Evolutionary conservation across 1,140 invertebrate genomes (phyloP).

Genomic region (Sycobia sp.): DNA sequence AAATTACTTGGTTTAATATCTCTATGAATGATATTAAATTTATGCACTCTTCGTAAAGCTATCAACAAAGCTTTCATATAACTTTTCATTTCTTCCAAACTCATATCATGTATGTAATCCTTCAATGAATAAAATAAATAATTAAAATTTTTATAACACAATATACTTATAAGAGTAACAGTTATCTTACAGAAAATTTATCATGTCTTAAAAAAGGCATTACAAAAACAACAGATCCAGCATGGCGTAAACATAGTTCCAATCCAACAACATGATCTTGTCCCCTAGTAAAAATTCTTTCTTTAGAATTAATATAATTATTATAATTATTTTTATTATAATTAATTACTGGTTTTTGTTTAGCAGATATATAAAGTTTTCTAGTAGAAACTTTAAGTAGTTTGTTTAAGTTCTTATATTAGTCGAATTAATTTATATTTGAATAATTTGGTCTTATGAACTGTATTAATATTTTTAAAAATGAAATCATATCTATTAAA

Average conservation of each 20-base stretch:
- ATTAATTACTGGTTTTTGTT: too few relatives aligned
- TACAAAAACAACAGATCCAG: conserved; percentile 83
- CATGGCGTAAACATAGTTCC: conserved; percentile 76
- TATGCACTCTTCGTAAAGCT: conserved; percentile 81
- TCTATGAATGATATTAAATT: conserved; percentile 85
- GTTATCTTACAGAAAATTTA: conserved; percentile 73
- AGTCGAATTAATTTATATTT: too few relatives aligned
- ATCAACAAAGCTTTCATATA: conserved; percentile 85
- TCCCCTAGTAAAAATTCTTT: conserved; percentile 69
- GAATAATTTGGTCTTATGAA: too few relatives aligned
- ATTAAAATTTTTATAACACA: not conserved
- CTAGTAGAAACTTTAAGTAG: too few relatives aligned
- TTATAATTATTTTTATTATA: too few relatives aligned
- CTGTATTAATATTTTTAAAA: too few relatives aligned
- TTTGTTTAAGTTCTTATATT: too few relatives aligned
- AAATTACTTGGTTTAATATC: conserved; percentile 96
- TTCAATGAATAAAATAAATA: conserved; percentile 48
- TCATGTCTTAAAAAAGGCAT: conserved; percentile 90
- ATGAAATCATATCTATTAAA: too few relatives aligned
- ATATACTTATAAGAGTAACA: conserved; percentile 6
- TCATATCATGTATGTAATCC: conserved; percentile 78
- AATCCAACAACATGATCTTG: conserved; percentile 82
- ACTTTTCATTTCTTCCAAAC: conserved; percentile 71
- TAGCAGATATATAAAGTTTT: not conserved
- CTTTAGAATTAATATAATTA: too few relatives aligned